Conservation (phyloP, 2,113 vertebrate genomes). For the Anhinga anhinga region DNA sequence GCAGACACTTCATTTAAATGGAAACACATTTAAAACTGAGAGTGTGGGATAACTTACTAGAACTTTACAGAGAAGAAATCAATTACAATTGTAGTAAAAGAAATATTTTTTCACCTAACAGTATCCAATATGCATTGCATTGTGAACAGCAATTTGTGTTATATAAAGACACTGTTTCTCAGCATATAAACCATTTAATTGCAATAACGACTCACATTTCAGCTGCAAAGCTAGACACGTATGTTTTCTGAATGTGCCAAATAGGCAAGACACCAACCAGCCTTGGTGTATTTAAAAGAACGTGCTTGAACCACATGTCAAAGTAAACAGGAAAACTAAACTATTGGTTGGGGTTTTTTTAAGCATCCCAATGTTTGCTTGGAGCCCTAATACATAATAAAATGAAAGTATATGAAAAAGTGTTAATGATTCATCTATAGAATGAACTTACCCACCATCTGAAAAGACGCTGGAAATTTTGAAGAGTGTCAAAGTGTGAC, state of each 20-base stretch:
- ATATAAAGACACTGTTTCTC: neutral
- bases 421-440: neutral
- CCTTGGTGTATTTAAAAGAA: neutral
- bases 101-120: neutral
- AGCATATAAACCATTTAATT: conserved; percentile 18
- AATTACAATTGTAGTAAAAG: neutral
- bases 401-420: neutral
- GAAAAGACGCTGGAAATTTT: neutral
- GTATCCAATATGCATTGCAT: neutral
- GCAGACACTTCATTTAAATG: neutral
- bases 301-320: neutral
- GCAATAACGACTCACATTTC: conserved; percentile 19
- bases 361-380: neutral
- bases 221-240: conserved; percentile 38
- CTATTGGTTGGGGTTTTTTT: neutral
- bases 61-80: neutral
- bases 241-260: conserved; percentile 29
- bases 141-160: neutral
- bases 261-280: conserved; percentile 13
- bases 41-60: neutral
- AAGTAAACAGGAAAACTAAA: conserved; percentile 36
- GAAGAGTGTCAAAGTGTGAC: neutral
- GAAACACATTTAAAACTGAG: neutral
- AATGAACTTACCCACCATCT: neutral
- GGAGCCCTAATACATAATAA: neutral